Conservation (phyloP, 2,888 invertebrate genomes). For the Temnothorax rugatulus region DNA sequence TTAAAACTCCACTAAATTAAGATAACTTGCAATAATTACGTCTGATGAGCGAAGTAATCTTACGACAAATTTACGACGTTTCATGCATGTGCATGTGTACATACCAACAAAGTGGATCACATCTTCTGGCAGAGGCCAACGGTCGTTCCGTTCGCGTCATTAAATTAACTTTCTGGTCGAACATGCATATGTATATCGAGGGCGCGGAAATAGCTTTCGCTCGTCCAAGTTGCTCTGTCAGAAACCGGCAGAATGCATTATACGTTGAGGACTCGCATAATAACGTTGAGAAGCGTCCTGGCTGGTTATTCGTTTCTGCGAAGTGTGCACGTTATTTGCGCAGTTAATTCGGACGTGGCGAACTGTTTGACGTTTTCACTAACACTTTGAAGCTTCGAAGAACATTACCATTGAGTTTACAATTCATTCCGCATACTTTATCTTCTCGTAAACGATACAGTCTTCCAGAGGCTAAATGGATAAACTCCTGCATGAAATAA, state of each 20-base stretch:
- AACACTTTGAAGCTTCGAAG: conserved; percentile 14
- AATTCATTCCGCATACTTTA: background rate
- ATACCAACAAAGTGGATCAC: conserved; percentile 66
- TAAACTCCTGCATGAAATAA: background rate
- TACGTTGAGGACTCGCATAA: conserved; percentile 1
- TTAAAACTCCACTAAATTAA: background rate
- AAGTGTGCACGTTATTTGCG: conserved; percentile 17
- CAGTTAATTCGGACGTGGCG: conserved; percentile 5
- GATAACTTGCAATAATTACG: background rate
- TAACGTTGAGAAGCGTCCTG: background rate
- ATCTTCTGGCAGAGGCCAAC: conserved; percentile 52
- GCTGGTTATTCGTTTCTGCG: conserved; percentile 28
- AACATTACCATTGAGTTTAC: conserved; percentile 3
- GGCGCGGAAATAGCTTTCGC: conserved; percentile 35
- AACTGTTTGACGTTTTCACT: conserved; percentile 24
- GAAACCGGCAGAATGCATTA: conserved; percentile 25
- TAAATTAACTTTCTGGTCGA: conserved; percentile 52
- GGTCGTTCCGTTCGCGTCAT: conserved; percentile 5
- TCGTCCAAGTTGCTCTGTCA: conserved; percentile 38
- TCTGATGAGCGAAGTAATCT: background rate
- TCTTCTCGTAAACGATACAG: background rate
- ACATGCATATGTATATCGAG: conserved; percentile 37
- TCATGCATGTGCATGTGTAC: conserved; percentile 32
- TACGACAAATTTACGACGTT: conserved; percentile 40
- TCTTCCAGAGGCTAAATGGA: background rate